These are phyloP conservation scores for Sinocyclocheilus anshuiensis DNA, from an alignment of 2,113 vertebrate species.

Conservation along the genomic window DNA sequence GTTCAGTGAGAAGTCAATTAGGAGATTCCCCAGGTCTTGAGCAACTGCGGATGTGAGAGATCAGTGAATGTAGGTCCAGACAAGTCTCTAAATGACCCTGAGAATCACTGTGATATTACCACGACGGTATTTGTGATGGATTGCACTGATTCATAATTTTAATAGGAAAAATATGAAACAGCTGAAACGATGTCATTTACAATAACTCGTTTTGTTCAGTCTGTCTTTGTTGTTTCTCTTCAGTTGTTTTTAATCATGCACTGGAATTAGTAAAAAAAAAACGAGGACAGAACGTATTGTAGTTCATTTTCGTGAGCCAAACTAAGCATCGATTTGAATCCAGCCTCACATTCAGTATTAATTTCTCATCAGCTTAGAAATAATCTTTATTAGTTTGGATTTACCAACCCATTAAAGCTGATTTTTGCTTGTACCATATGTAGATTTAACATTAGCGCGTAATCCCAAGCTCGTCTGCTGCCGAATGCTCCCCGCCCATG, in stretches of 20 bases:
- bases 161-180: slow-evolving; percentile 20
- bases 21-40: slow-evolving; percentile 49
- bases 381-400: slow-evolving; percentile 78
- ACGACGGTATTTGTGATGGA: background rate
- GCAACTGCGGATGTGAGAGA: slow-evolving; percentile 20
- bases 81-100: slow-evolving; percentile 20
- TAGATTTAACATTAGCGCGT: slow-evolving; percentile 76
- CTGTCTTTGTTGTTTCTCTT: slow-evolving; percentile 1
- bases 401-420: slow-evolving; percentile 74
- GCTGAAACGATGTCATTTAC: background rate
- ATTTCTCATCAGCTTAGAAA: slow-evolving; percentile 75
- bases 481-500: slow-evolving; percentile 39
- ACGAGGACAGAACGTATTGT: background rate
- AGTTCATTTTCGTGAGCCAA: slow-evolving; percentile 36
- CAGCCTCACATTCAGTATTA: slow-evolving; percentile 70
- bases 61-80: slow-evolving; percentile 31
- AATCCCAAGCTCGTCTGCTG: slow-evolving; percentile 65
- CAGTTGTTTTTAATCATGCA: background rate
- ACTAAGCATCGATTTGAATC: slow-evolving; percentile 47
- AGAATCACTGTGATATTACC: slow-evolving; percentile 62
- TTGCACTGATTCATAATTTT: slow-evolving; percentile 13
- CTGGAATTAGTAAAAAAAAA: slow-evolving; percentile 14
- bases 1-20: slow-evolving; percentile 50
- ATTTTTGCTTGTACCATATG: slow-evolving; percentile 77
- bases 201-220: background rate